Base-by-base conservation (phyloP, 2,888 invertebrate genomes). In the Luffia ferchaultella region DNA sequence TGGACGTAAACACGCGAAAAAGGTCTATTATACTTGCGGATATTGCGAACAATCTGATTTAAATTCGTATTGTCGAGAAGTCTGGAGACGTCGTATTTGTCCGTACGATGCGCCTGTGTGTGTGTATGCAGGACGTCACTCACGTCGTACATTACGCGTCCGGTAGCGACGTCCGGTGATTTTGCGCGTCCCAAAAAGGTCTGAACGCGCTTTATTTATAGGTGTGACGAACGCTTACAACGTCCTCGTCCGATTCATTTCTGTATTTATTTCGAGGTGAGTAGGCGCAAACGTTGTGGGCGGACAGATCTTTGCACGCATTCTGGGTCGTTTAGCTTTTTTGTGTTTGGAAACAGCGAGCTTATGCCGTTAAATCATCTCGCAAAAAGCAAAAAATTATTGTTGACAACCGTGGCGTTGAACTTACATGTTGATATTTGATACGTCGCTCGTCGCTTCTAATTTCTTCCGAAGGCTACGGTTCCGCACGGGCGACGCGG, bases 171-270 rank as follows among this genome's bases (percentile, higher is more conserved):
- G 69, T 82, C 82, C 82, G 80, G 79, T 79, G 71, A 73, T 76
- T 78, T 76, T 68, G 73, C 73, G 76, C 68, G 63, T 70, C 82
- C 79, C 76, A 82, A 83, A 82, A 82, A 79, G 82, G 80, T 78
- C 77, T 74, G 80, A 77, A 76, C 76, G 71, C 58, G 59, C 66
- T 60, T 72, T 79, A 79, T 82, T 79, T 76, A 77, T 78, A 77
- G 70, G 62, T 63, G 64, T 80, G 82, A 80, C 76, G 72, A 79
- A 74, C 68, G 62, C 62, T 9, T 64, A 59, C 64, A 65, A 62
- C 66, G 70, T 70, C 66, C 65, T 68, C 57, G 65, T 49, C 40
- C 16, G 44, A 41, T 2, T 44, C 7, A 46, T 64, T 66, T 65
- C 67, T 71, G 70, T 78, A 77, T 77, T 78, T 50, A 45, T 50